A percentile compares a stretch with the other conserved stretches of the same genome.
Evolutionary conservation across 2,797 vertebrate species (phyloP).

Genomic region (Chloroceryle amazona): DNA sequence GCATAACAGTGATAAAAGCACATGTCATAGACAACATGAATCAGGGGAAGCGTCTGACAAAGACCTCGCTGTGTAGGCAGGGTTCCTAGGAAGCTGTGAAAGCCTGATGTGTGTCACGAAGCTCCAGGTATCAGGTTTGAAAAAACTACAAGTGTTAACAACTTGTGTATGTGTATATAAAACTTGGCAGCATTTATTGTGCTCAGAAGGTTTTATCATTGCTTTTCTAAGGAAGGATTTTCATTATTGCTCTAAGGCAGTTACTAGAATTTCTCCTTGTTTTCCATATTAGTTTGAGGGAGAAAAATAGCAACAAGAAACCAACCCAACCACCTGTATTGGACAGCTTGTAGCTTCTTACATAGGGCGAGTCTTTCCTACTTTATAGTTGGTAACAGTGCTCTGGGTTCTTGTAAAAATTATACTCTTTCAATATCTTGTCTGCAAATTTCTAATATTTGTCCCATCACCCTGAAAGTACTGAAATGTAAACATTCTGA

Average conservation of each 20-base stretch:
- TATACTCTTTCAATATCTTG: not conserved
- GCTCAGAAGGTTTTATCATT: not conserved
- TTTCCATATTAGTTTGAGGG: not conserved
- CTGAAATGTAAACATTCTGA: not conserved
- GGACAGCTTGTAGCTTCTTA: not conserved
- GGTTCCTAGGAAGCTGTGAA: slow-evolving; percentile 36
- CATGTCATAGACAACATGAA: slow-evolving; percentile 25
- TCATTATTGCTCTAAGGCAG: slow-evolving; percentile 1
- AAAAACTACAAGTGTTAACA: slow-evolving; percentile 25
- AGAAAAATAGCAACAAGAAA: not conserved
- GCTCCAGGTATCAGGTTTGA: not conserved
- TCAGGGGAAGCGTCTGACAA: slow-evolving; percentile 50
- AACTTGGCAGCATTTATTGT: not conserved
- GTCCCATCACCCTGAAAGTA: not conserved
- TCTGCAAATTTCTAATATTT: not conserved
- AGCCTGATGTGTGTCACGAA: slow-evolving; percentile 2
- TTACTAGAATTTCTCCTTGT: not conserved
- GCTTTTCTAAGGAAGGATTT: slow-evolving; percentile 9
- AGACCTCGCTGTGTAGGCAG: slow-evolving; percentile 28
- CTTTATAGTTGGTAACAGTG: not conserved
- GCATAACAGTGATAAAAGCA: slow-evolving; percentile 50
- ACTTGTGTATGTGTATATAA: not conserved
- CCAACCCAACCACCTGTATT: not conserved
- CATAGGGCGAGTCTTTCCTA: not conserved
- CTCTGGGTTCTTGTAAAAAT: not conserved